Evolutionary conservation across 23 tunicate genomes (phyloP), one percentile per base, ranked within the genome.

Genomic region (Halocynthia aurantium): DNA sequence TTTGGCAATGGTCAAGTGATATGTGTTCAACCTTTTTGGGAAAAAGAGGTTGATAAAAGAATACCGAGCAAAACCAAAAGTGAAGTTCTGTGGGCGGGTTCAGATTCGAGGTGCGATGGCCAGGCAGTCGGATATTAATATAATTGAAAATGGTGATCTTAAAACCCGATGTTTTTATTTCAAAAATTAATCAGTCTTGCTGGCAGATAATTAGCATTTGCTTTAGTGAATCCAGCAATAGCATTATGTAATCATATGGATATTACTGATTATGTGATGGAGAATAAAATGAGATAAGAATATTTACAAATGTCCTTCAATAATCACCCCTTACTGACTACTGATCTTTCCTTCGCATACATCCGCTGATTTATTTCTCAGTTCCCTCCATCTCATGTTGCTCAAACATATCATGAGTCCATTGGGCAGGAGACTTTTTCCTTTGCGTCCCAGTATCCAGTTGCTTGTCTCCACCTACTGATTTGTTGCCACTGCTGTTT

Each of bases 1-100:
- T 85, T 86, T 69, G 98, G 98, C 10, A 62, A 84, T 11, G 98
- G 98, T 19, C 98, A 92, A 70, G 81, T 82, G 31, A 88, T 88
- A 8, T 85, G 92, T 6, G 56, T 61, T 7, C 51, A 64, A 7
- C 71, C 67, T 8, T 76, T 92, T 65, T 92, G 98, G 98, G 17
- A 63, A 5, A 65, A 64, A 53, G 71, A 70, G 61, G 54, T 11
- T 20, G 5, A 22, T 20, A 22, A 52, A 13, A 44, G 15, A 50
- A 53, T 15, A 17, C 21, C 22, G 71, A 81, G 7, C 17, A 18
- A 6, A 18, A 66, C 19, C 13, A 52, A 54, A 13, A 55, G 49
- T 17, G 40, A 80, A 6, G 82, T 68, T 44, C 60, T 73, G 8
- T 92, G 85, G 85, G 98, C 80, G 2, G 98, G 84, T 6, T 85